Evolutionary conservation across 2,113 vertebrate genomes (phyloP).

Genomic region (Paraplagusia blochii): DNA sequence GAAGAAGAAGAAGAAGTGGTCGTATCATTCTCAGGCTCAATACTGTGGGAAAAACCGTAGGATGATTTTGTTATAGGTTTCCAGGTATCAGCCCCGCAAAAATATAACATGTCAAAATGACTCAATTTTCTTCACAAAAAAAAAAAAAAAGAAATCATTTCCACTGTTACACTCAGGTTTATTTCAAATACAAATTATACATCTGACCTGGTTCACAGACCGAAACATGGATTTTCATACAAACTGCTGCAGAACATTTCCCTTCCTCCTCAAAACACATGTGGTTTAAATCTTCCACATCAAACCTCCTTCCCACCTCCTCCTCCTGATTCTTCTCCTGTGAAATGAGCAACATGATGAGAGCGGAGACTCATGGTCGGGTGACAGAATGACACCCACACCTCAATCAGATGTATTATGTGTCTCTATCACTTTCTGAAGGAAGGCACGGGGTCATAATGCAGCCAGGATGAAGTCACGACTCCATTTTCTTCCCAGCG

Average conservation of each 20-base stretch:
- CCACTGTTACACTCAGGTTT: no score
- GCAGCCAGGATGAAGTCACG: conserved; percentile 37
- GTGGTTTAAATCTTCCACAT: neutral
- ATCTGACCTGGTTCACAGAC: no score
- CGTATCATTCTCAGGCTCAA: no score
- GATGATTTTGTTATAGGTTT: no score
- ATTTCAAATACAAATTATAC: no score
- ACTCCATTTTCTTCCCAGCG: conserved; percentile 51
- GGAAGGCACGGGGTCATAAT: conserved; percentile 42
- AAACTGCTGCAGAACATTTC: neutral
- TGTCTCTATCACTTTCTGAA: conserved; percentile 17
- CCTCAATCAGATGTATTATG: conserved; percentile 34
- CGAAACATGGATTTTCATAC: neutral
- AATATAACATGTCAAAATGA: no score
- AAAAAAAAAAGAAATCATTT: no score
- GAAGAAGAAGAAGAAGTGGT: no score
- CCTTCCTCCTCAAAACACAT: neutral
- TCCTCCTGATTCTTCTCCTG: neutral
- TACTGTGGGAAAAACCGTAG: no score
- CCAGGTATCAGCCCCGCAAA: no score
- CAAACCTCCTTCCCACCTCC: neutral
- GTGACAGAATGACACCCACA: conserved; percentile 2
- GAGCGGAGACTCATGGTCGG: conserved; percentile 9
- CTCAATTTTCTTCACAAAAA: no score
- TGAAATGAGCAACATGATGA: conserved; percentile 5